Evolutionary conservation across 2,797 vertebrate species (phyloP).

Genomic region (Schizopygopsis malacanthus): DNA sequence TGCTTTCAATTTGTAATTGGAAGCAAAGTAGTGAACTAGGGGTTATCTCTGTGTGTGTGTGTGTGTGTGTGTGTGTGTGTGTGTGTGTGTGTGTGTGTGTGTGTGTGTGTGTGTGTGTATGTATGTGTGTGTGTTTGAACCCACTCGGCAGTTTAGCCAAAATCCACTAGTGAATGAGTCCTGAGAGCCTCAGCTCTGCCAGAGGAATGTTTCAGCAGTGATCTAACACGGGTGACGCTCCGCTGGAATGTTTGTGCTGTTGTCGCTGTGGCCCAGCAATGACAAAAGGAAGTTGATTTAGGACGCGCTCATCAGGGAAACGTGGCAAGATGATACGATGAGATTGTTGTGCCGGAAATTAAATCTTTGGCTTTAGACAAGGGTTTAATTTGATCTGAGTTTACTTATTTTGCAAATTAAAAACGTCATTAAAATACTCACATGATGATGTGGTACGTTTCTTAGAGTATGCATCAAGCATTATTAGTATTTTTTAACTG

Average conservation of each 20-base stretch:
- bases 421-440: neutral
- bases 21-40: neutral
- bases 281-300: slow-evolving; percentile 56
- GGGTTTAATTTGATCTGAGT: neutral
- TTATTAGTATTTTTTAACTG: neutral
- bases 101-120: neutral
- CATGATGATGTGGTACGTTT: neutral
- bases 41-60: neutral
- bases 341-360: slow-evolving; percentile 9
- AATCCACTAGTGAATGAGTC: slow-evolving; percentile 23
- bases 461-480: neutral
- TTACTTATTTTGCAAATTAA: slow-evolving; percentile 14
- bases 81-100: neutral
- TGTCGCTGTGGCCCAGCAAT: slow-evolving; percentile 27
- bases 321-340: slow-evolving; percentile 12
- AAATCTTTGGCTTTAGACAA: slow-evolving; percentile 16
- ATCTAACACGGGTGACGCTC: slow-evolving; percentile 36
- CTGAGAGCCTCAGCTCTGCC: slow-evolving; percentile 5
- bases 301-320: slow-evolving; percentile 36
- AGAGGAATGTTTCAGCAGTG: slow-evolving; percentile 36
- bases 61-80: neutral
- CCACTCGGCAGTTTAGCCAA: slow-evolving; percentile 24
- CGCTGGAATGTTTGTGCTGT: slow-evolving; percentile 43
- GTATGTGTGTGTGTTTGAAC: neutral
- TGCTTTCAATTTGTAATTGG: neutral